Evolutionary conservation across 1,140 invertebrate species (phyloP), one percentile per base, ranked within the genome.

Genomic region (Lithobius niger): DNA sequence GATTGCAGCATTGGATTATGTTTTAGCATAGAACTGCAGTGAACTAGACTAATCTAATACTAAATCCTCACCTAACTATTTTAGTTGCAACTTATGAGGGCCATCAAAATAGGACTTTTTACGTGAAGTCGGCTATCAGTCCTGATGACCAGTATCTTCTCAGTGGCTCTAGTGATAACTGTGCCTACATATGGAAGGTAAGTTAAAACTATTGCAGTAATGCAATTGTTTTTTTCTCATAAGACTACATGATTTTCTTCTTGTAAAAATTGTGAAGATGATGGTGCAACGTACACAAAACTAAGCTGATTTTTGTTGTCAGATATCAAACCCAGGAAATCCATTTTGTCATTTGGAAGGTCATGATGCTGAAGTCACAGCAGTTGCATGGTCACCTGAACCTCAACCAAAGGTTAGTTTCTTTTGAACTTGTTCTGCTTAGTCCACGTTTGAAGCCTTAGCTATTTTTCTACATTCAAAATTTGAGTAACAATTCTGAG

Each of bases 121-220:
- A 86, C 70, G 82, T 91, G 6, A 89, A 89, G 64, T 78, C 82
- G 0, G 78, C 80, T 59, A 69, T 92, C 19, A 88, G 84, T 69
- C 78, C 80, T 1, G 85, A 90, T 71, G 81, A 83, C 1, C 73
- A 76, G 44, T 91, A 86, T 68, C 69, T 93, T 15, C 69, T 86
- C 0, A 88, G 84, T 69, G 88, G 88, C 1, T 90, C 87, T 56
- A 85, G 82, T 64, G 86, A 91, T 68, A 79, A 83, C 59, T 75
- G 79, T 60, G 88, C 85, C 0, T 90, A 90, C 62, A 82, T 92
- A 56, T 93, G 88, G 87, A 80, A 82, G 22, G 67, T 68, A 56
- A 43, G 59, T 40, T 15, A 22, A 6, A 15, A 26, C 36, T 52
- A 31, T 21, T 42, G 49, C 27, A 49, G 31, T 28, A 3, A 52